Evolutionary conservation across 2,797 vertebrate genomes (phyloP), one percentile per base, ranked within the genome.

Genomic region (Microhierax caerulescens): DNA sequence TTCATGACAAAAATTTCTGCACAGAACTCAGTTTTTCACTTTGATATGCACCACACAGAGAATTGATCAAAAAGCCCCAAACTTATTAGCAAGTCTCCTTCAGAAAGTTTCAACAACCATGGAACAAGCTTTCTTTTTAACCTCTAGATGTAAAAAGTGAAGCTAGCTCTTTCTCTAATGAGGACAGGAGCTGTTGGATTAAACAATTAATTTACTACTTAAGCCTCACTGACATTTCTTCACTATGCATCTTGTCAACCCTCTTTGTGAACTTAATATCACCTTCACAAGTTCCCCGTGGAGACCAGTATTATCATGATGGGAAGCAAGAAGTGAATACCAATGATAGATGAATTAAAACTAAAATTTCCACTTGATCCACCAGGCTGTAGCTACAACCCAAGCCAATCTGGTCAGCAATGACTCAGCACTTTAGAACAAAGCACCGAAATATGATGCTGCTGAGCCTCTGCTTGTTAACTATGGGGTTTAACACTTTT

Each of bases 181-280:
- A 92, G 53, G 65, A 75, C 36, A 48, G 32, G 77, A 90, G 41
- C 25, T 67, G 39, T 83, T 85, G 51, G 54, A 93, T 95, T 93
- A 90, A 91, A 81, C 51, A 64, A 91, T 94, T 92, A 94, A 92
- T 92, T 92, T 92, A 76, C 63, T 91, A 22, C 63, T 93, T 93
- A 86, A 94, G 63, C 75, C 68, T 79, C 68, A 27, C 37, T 87
- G 95, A 84, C 90, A 85, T 91, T 96, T 88, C 67, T 60, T 81
- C 76, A 56, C 77, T 84, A 21, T 1, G 4, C 63, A 80, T 88
- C 84, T 67, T 87, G 47, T 90, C 77, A 97, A 60, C 23, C 36
- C 21, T 85, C 14, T 60, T 78, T 64, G 53, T 82, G 88, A 95
- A 93, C 93, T 94, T 88, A 81, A 56, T 36, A 78, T 95, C 76